phyloP scores from a whole-genome alignment of 2,113 vertebrate species.

The Corythoichthys haematopterus region DNA sequence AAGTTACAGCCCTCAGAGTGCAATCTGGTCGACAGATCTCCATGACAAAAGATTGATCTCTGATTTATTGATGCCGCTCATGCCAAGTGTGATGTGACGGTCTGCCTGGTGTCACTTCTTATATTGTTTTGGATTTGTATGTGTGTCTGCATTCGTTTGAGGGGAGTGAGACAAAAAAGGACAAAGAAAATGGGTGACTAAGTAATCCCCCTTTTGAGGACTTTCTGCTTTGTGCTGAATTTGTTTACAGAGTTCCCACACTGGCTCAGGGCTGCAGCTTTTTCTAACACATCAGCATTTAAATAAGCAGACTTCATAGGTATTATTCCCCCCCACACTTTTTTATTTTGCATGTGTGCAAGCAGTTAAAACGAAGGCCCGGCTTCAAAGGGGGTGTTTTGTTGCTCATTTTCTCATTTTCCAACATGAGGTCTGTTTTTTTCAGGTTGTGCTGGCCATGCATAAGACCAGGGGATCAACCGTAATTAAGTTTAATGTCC shows the following conservation, averaged over 20 bases:
- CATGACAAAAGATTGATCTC: slow-evolving; percentile 59
- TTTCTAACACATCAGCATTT: slow-evolving; percentile 49
- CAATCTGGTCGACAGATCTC: slow-evolving; percentile 21
- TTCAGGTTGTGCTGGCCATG: neutral
- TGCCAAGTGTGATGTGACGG: slow-evolving; percentile 6
- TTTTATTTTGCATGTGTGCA: neutral
- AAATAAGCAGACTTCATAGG: slow-evolving; percentile 28
- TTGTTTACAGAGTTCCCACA: slow-evolving; percentile 56
- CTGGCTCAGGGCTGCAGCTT: slow-evolving; percentile 34
- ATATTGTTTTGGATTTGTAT: slow-evolving; percentile 30
- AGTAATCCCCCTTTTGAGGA: slow-evolving; percentile 54
- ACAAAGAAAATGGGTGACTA: slow-evolving; percentile 29
- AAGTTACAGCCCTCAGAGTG: slow-evolving; percentile 22
- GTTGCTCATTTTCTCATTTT: slow-evolving; percentile 16
- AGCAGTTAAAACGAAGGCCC: slow-evolving; percentile 4
- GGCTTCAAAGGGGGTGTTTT: slow-evolving; percentile 23
- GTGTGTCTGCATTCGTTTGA: slow-evolving; percentile 1
- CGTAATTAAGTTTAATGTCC: neutral
- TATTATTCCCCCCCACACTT: slow-evolving; percentile 4
- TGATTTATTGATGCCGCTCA: slow-evolving; percentile 33
- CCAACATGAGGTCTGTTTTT: neutral
- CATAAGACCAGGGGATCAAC: neutral
- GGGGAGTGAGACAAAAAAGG: slow-evolving; percentile 20
- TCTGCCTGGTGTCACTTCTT: slow-evolving; percentile 11
- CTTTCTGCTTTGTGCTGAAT: slow-evolving; percentile 45